Evolutionary conservation across 2,888 invertebrate genomes (phyloP).

Genomic region (Hirtodrosophila duncani): DNA sequence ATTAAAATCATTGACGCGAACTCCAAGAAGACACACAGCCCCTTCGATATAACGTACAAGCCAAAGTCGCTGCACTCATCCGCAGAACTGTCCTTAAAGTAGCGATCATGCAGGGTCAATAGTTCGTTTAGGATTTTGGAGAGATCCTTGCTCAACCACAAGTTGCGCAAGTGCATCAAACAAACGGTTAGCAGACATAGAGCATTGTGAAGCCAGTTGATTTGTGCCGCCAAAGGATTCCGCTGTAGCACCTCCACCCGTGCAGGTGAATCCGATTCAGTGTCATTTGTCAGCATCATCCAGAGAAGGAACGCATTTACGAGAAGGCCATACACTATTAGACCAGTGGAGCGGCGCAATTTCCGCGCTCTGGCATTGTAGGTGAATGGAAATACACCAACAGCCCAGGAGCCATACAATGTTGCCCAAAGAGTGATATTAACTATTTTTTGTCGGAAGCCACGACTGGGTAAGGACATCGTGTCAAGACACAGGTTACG

Average conservation of each 20-base stretch:
- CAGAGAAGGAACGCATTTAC: conserved; percentile 13
- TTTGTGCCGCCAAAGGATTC: conserved; percentile 24
- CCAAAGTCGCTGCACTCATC: conserved; percentile 27
- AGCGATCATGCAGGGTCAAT: conserved; percentile 4
- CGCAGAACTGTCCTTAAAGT: conserved; percentile 8
- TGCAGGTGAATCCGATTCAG: not conserved
- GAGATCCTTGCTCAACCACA: conserved; percentile 32
- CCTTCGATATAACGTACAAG: conserved; percentile 24
- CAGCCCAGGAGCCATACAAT: conserved; percentile 33
- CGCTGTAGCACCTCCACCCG: conserved; percentile 10
- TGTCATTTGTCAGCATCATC: conserved; percentile 3
- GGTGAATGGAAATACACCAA: conserved; percentile 47
- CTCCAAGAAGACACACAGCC: conserved; percentile 13
- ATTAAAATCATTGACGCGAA: conserved; percentile 12
- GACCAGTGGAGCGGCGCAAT: conserved; percentile 27
- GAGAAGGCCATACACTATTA: conserved; percentile 41
- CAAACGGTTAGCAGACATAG: conserved; percentile 5
- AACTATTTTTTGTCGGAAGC: conserved; percentile 23
- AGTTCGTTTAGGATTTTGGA: conserved; percentile 21
- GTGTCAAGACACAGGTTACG: no score
- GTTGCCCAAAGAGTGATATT: conserved; percentile 14
- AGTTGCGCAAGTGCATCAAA: conserved; percentile 17
- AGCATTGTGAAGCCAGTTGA: conserved; percentile 5
- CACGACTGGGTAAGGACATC: conserved; percentile 26
- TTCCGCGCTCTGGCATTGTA: conserved; percentile 20